Conservation (phyloP, 1,140 invertebrate genomes). For the Musca domestica region DNA sequence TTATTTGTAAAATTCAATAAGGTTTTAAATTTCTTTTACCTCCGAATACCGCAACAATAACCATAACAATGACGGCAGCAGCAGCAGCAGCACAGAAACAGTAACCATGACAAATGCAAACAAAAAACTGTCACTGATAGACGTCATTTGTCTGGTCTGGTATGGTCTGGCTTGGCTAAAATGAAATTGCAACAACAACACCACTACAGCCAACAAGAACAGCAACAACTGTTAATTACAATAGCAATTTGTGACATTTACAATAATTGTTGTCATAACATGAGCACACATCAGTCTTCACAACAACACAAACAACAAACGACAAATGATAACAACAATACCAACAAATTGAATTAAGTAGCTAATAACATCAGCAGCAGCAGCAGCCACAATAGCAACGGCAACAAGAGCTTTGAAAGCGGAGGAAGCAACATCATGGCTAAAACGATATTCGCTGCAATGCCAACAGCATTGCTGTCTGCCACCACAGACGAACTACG, state of each 20-base stretch:
- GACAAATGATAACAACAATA: constrained; percentile 3
- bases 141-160: neutral
- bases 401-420: neutral
- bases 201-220: neutral
- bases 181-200: constrained; percentile 3
- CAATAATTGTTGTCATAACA: constrained; percentile 24
- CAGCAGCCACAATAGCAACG: neutral
- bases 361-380: constrained; percentile 6
- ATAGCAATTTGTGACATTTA: constrained; percentile 23
- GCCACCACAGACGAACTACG: too few relatives aligned
- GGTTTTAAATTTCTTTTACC: constrained; percentile 11
- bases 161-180: neutral
- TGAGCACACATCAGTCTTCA: constrained; percentile 22
- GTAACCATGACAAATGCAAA: neutral
- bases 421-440: neutral
- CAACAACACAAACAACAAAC: constrained; percentile 7
- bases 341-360: constrained; percentile 18
- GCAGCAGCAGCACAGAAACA: neutral
- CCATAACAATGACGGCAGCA: neutral
- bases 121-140: neutral
- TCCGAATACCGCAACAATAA: constrained; percentile 13
- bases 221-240: constrained; percentile 10
- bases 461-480: too few relatives aligned
- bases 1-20: constrained; percentile 18
- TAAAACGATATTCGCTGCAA: too few relatives aligned